Evolutionary conservation across 2,888 invertebrate species (phyloP).

Genomic region (Zaprionus bogoriensis): DNA sequence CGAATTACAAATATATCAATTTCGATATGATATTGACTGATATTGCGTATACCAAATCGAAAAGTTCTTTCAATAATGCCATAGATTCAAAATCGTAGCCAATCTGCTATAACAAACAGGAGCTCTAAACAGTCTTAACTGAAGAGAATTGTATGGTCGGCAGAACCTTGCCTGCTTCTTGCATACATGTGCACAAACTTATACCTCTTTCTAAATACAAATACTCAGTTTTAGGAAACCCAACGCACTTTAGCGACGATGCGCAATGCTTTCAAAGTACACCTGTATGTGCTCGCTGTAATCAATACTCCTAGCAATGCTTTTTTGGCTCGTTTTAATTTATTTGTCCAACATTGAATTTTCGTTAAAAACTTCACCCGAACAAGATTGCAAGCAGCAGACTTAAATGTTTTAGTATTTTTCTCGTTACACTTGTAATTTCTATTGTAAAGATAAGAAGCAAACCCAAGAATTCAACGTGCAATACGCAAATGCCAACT

Average conservation of each 20-base stretch:
- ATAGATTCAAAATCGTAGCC: no score
- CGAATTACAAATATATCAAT: no score
- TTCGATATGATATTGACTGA: no score
- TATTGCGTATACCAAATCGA: no score
- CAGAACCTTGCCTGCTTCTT: no score
- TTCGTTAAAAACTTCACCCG: conserved; percentile 11
- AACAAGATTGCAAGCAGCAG: conserved; percentile 46
- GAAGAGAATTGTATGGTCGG: no score
- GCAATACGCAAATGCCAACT: conserved; percentile 37
- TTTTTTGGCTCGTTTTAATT: conserved; percentile 33
- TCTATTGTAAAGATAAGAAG: conserved; percentile 3
- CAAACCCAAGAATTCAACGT: conserved; percentile 13
- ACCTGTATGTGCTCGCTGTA: conserved; percentile 36
- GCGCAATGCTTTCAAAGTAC: conserved; percentile 27
- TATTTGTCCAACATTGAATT: conserved; percentile 14
- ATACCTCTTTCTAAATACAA: background rate
- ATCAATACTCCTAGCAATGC: conserved; percentile 14
- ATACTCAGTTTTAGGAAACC: background rate
- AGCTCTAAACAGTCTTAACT: no score
- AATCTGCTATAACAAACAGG: no score
- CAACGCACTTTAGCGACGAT: conserved; percentile 13
- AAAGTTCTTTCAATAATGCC: no score
- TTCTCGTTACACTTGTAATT: conserved; percentile 5
- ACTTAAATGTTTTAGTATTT: conserved; percentile 29
- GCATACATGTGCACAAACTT: no score